phyloP scores from a whole-genome alignment of 35 echinoderm and acorn worm species.

The Stichopus chloronotus region DNA sequence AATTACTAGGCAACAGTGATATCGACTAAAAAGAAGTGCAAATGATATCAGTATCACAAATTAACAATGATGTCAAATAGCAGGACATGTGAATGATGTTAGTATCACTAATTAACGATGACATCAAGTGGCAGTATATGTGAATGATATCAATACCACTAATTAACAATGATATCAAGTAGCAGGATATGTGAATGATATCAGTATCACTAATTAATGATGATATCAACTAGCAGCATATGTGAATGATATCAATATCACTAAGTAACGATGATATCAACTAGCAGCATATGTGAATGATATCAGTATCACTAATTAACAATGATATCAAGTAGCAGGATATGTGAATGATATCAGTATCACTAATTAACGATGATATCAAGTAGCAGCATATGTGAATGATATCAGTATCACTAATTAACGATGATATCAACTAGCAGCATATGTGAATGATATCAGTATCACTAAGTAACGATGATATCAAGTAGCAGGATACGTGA shows the following conservation, averaged over 20 bases:
- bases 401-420: too few relatives aligned
- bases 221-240: too few relatives aligned
- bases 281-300: not conserved
- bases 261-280: too few relatives aligned
- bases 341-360: too few relatives aligned
- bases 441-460: not conserved
- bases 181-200: not conserved
- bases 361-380: too few relatives aligned
- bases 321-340: not conserved
- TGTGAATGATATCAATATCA: too few relatives aligned
- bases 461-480: not conserved
- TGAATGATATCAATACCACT: not conserved
- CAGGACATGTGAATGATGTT: not conserved
- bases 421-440: not conserved
- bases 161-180: slow-evolving; percentile 23
- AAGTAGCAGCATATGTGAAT: too few relatives aligned
- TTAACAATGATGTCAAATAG: not conserved
- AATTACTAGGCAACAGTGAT: too few relatives aligned
- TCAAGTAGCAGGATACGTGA: not conserved
- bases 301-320: not conserved
- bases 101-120: too few relatives aligned
- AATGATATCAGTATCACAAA: not conserved
- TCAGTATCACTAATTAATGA: too few relatives aligned
- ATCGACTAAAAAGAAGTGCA: too few relatives aligned
- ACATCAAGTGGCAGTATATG: too few relatives aligned